These are phyloP conservation scores for Patagioenas fasciata DNA, from an alignment of 2,113 vertebrate species.

Conservation along the genomic window DNA sequence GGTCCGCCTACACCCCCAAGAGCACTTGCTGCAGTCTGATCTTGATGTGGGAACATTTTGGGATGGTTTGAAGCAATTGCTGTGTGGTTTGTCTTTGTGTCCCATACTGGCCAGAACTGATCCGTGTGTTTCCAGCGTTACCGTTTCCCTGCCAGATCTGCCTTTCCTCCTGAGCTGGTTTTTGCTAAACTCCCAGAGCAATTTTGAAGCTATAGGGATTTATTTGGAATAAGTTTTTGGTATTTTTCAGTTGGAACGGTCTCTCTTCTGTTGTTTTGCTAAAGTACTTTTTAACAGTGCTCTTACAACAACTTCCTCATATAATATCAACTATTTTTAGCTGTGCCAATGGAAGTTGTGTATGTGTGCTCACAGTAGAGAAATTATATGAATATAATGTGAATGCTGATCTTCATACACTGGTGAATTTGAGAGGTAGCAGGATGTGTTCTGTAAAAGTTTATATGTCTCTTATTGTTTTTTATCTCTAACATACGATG, in stretches of 20 bases:
- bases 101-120: not conserved
- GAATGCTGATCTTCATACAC: not conserved
- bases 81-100: not conserved
- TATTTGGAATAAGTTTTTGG: not conserved
- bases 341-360: not conserved
- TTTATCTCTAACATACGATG: not conserved
- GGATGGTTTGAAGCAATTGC: not conserved
- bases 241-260: not conserved
- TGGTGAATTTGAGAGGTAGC: not conserved
- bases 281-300: not conserved
- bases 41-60: not conserved
- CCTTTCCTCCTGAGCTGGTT: not conserved
- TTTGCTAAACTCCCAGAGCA: not conserved
- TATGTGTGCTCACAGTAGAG: not conserved
- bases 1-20: not conserved
- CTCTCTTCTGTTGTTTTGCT: not conserved
- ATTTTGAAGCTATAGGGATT: not conserved
- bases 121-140: not conserved
- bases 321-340: not conserved
- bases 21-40: rapidly evolving
- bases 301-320: not conserved
- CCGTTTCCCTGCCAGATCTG: not conserved
- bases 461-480: not conserved
- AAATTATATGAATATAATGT: not conserved
- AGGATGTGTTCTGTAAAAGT: not conserved